These are phyloP conservation scores for Pentamera pediparva DNA, from an alignment of 53 echinoderm and acorn worm species.

Conservation along the genomic window DNA sequence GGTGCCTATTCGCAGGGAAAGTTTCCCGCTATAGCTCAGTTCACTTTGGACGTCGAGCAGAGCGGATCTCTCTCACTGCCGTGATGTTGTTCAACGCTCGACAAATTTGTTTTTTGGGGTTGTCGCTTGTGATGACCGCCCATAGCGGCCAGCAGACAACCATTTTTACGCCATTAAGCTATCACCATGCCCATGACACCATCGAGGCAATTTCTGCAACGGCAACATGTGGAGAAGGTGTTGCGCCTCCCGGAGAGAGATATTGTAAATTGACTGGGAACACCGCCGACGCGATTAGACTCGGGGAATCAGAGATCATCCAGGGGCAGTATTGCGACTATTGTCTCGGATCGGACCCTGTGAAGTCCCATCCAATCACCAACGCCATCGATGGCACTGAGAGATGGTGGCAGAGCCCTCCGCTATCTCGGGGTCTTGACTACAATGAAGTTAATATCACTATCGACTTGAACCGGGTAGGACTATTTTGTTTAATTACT, in stretches of 20 bases:
- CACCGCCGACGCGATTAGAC: conserved; percentile 41
- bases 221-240: conserved; percentile 75
- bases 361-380: conserved; percentile 68
- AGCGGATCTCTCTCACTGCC: neutral
- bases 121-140: neutral
- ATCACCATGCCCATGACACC: conserved; percentile 80
- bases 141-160: conserved; percentile 1
- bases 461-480: conserved; percentile 84
- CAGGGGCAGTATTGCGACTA: conserved; percentile 92
- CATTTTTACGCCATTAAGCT: conserved; percentile 67
- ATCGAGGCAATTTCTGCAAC: conserved; percentile 68
- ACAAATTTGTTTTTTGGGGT: neutral
- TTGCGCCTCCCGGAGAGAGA: conserved; percentile 65
- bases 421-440: conserved; percentile 62
- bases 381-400: conserved; percentile 88
- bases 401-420: conserved; percentile 98
- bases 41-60: neutral
- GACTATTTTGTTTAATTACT: too few relatives aligned
- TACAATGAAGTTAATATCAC: conserved; percentile 89
- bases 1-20: too few relatives aligned
- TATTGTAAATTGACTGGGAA: conserved; percentile 94
- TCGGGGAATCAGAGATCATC: conserved; percentile 38
- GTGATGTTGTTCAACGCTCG: conserved; percentile 14
- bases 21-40: too few relatives aligned
- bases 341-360: conserved; percentile 50